Conservation (phyloP, 2,113 vertebrate genomes). For the Acinonyx jubatus region DNA sequence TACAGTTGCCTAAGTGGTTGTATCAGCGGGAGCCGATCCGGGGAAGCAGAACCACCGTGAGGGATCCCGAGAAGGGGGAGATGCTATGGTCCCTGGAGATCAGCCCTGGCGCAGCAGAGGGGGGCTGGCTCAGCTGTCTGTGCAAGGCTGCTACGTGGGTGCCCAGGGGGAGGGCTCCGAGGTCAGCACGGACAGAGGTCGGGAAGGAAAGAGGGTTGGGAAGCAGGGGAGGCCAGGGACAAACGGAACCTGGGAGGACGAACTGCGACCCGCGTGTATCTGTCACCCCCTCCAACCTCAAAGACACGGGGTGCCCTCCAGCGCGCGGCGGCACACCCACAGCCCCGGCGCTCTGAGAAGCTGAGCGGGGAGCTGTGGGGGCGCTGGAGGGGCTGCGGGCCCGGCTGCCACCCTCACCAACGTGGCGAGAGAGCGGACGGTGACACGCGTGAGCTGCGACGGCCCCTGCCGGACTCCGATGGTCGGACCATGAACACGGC, state of each 20-base stretch:
- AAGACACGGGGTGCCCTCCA: background rate
- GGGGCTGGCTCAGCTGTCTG: too few relatives aligned
- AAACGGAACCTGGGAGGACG: background rate
- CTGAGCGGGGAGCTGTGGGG: too few relatives aligned
- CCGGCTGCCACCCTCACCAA: too few relatives aligned
- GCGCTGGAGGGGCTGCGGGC: background rate
- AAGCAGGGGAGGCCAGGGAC: background rate
- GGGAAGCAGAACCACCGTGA: background rate
- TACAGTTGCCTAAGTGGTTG: background rate
- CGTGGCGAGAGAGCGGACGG: background rate
- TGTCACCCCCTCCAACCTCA: background rate
- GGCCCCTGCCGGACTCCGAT: background rate
- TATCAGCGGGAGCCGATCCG: background rate
- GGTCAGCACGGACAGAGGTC: background rate
- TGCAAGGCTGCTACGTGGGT: too few relatives aligned
- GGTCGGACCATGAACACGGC: background rate
- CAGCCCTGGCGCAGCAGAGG: background rate
- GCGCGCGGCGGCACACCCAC: rapidly evolving
- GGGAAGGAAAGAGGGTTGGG: background rate
- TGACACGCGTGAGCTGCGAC: background rate
- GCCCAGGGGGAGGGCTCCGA: background rate
- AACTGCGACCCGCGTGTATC: background rate
- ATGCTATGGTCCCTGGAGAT: background rate
- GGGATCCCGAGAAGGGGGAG: background rate
- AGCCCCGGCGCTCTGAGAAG: background rate